Evolutionary conservation across 2,113 vertebrate genomes (phyloP).

Genomic region (Anseranas semipalmata): DNA sequence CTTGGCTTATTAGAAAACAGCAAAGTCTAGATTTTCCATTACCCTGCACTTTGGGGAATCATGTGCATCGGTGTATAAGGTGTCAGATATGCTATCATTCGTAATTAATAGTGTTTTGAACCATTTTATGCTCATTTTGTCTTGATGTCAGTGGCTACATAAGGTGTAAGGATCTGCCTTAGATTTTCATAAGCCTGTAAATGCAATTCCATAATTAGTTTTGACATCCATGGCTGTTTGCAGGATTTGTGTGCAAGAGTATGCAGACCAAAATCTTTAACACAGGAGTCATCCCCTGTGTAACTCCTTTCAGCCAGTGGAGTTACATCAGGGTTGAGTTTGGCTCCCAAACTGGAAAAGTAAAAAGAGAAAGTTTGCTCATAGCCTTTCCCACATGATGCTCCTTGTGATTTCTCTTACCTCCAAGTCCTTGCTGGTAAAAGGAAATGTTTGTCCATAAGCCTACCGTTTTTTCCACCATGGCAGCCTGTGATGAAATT

Average conservation of each 20-base stretch:
- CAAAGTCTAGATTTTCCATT: conserved; percentile 43
- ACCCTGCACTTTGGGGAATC: conserved; percentile 6
- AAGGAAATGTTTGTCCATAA: conserved; percentile 66
- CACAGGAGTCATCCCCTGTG: conserved; percentile 4
- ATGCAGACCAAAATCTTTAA: conserved; percentile 35
- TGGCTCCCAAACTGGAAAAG: conserved; percentile 64
- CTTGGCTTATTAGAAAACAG: conserved; percentile 21
- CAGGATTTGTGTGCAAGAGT: conserved; percentile 28
- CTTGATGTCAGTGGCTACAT: background rate
- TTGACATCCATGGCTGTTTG: conserved; percentile 36
- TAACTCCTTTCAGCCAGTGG: conserved; percentile 23
- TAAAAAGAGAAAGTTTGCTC: conserved; percentile 70
- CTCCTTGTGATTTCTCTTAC: conserved; percentile 69
- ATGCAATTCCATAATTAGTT: conserved; percentile 2
- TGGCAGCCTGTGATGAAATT: conserved; percentile 66
- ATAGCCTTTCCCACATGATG: conserved; percentile 64
- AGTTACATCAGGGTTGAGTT: conserved; percentile 55
- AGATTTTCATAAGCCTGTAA: conserved; percentile 29
- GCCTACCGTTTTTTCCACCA: conserved; percentile 65
- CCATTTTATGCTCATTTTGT: background rate
- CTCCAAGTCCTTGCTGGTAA: conserved; percentile 62
- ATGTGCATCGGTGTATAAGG: background rate
- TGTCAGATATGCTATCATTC: background rate
- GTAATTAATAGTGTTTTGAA: conserved; percentile 31
- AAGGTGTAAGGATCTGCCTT: conserved; percentile 12